Percentiles rank a stretch among this genome's conserved stretches.
phyloP scores from a whole-genome alignment of 2,888 invertebrate genomes.

The Barypeithes pellucidus region DNA sequence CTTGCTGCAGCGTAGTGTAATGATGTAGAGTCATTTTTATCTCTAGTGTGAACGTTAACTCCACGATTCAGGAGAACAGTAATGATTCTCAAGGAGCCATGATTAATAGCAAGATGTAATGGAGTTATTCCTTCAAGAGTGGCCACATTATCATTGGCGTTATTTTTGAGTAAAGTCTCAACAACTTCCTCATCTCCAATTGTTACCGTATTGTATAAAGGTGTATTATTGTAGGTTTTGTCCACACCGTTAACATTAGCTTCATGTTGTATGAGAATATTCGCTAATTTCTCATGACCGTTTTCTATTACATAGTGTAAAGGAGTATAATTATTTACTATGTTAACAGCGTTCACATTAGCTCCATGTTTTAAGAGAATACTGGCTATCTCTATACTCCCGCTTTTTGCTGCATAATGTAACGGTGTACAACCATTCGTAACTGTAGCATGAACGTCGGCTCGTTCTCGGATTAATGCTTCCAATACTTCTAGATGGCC shows the following conservation, averaged over 20 bases:
- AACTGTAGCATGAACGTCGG: constrained; percentile 17
- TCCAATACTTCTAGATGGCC: constrained; percentile 2
- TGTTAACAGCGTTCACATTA: no score
- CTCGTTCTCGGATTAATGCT: background rate
- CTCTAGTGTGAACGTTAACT: background rate
- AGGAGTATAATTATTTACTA: no score
- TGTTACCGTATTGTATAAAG: constrained; percentile 26
- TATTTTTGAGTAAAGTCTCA: constrained; percentile 24
- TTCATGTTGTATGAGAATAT: constrained; percentile 1
- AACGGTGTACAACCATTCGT: background rate
- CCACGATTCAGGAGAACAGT: background rate
- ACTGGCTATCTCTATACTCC: no score
- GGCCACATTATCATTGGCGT: constrained; percentile 3
- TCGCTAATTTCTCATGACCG: constrained; percentile 1
- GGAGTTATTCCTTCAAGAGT: background rate
- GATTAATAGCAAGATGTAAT: background rate
- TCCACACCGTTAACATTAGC: constrained; percentile 52
- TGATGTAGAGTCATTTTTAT: constrained; percentile 68
- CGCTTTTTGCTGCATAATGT: no score
- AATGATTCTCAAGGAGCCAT: background rate
- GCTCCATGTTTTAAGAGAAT: no score
- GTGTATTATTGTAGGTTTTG: background rate
- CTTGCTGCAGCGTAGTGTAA: constrained; percentile 76
- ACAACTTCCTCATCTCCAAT: constrained; percentile 16
- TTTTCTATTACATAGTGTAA: constrained; percentile 14